Percentiles rank a stretch among this genome's conserved stretches.
Conservation (phyloP, 2,888 invertebrate species). For the Thyatira batis region DNA sequence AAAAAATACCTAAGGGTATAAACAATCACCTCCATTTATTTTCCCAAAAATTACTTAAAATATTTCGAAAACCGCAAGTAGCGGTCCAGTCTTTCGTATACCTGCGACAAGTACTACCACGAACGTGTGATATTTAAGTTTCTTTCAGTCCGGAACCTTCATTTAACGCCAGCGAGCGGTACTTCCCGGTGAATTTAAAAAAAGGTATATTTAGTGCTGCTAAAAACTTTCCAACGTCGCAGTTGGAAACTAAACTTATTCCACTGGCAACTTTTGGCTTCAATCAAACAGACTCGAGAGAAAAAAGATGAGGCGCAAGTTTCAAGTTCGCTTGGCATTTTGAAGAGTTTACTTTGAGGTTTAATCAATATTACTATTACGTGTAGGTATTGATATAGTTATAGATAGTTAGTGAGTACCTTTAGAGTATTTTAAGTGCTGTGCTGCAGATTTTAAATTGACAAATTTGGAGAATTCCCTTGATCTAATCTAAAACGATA, state of each 20-base stretch:
- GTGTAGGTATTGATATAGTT: too few relatives aligned
- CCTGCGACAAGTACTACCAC: neutral
- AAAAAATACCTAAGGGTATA: too few relatives aligned
- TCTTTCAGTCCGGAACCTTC: neutral
- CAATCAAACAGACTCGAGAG: neutral
- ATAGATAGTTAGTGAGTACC: too few relatives aligned
- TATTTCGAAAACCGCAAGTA: neutral
- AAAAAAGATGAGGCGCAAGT: too few relatives aligned
- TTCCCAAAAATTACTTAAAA: too few relatives aligned
- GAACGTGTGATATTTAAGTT: neutral
- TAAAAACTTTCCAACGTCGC: neutral
- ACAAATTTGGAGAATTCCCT: too few relatives aligned
- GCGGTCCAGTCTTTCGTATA: neutral
- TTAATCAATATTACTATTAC: too few relatives aligned
- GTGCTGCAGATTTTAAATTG: too few relatives aligned
- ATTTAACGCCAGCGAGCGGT: neutral
- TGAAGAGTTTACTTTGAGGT: too few relatives aligned
- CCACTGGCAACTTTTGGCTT: neutral
- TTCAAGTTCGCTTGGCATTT: neutral
- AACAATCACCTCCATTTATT: too few relatives aligned
- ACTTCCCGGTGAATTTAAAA: neutral
- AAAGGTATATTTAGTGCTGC: neutral
- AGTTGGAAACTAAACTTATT: neutral
- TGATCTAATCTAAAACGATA: too few relatives aligned
- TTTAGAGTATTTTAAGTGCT: too few relatives aligned